Evolutionary conservation across 1,140 invertebrate species (phyloP).

Genomic region (Caligus rogercresseyi): DNA sequence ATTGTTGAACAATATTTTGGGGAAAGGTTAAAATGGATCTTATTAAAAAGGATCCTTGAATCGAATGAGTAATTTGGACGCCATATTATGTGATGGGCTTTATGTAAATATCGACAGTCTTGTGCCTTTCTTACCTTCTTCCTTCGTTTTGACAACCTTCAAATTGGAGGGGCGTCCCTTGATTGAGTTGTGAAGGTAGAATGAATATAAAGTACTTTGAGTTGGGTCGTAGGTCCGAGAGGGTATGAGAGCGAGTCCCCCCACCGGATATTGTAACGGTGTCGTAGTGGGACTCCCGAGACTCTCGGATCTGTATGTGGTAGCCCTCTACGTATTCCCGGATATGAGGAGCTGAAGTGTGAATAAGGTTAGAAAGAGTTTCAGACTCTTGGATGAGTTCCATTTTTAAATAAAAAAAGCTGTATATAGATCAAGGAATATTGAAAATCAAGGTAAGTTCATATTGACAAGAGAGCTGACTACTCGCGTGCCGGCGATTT

Average conservation of each 20-base stretch:
- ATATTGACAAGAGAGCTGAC: too few relatives aligned
- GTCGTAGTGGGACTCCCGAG: neutral
- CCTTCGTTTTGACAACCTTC: constrained; percentile 5
- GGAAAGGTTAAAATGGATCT: too few relatives aligned
- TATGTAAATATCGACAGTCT: too few relatives aligned
- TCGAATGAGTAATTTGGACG: too few relatives aligned
- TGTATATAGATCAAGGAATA: too few relatives aligned
- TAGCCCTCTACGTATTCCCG: constrained; percentile 3
- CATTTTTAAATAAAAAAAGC: too few relatives aligned
- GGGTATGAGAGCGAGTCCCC: constrained; percentile 10
- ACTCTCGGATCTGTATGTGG: constrained; percentile 10
- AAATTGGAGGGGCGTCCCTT: constrained; percentile 5
- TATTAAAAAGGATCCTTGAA: too few relatives aligned
- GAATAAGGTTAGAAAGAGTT: neutral
- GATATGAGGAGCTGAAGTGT: constrained; percentile 2
- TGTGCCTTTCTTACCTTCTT: constrained; percentile 15
- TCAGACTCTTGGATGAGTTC: too few relatives aligned
- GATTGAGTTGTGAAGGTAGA: constrained; percentile 2
- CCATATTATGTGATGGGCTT: too few relatives aligned
- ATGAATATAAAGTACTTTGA: constrained; percentile 9
- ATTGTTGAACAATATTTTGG: too few relatives aligned
- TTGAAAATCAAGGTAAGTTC: too few relatives aligned
- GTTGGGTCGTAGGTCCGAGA: constrained; percentile 6
- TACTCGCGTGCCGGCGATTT: too few relatives aligned
- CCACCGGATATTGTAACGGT: constrained; percentile 10